A percentile compares a stretch with the other conserved stretches of the same genome.
Evolutionary conservation across 2,113 vertebrate species (phyloP).

Genomic region (Engraulis encrasicolus): DNA sequence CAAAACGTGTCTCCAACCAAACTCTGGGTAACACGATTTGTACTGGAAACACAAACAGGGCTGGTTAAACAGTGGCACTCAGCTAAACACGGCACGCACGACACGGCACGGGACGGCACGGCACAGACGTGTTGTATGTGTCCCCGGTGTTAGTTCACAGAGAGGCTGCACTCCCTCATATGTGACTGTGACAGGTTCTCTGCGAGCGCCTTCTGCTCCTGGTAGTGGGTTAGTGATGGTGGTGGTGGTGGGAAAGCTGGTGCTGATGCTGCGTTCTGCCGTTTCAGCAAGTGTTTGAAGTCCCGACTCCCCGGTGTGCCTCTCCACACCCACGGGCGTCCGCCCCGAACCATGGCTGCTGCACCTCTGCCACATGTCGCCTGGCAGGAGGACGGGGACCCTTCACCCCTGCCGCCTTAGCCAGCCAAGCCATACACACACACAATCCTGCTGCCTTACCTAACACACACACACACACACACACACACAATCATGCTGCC

Average conservation of each 20-base stretch:
- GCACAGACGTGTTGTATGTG: no score
- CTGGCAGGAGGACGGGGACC: not conserved
- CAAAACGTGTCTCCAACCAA: no score
- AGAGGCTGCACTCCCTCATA: no score
- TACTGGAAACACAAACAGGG: no score
- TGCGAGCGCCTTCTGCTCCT: not conserved
- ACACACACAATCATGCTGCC: not conserved
- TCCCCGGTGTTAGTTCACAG: no score
- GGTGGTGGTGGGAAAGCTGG: conserved; percentile 7
- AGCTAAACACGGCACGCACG: no score
- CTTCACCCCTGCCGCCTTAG: not conserved
- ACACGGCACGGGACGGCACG: no score
- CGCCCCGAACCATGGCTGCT: conserved; percentile 36
- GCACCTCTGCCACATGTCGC: conserved; percentile 40
- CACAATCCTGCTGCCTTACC: not conserved
- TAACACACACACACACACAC: not conserved
- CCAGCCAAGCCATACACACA: no score
- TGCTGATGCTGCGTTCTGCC: conserved; percentile 47
- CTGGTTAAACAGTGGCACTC: no score
- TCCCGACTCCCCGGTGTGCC: conserved; percentile 30
- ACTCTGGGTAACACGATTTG: no score
- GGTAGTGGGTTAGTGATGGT: not conserved
- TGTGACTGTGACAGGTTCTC: not conserved
- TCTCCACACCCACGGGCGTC: not conserved
- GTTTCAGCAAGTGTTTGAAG: conserved; percentile 60